Evolutionary conservation across 1,140 invertebrate species (phyloP), one percentile per base, ranked within the genome.

Genomic region (Habropoda laboriosa): DNA sequence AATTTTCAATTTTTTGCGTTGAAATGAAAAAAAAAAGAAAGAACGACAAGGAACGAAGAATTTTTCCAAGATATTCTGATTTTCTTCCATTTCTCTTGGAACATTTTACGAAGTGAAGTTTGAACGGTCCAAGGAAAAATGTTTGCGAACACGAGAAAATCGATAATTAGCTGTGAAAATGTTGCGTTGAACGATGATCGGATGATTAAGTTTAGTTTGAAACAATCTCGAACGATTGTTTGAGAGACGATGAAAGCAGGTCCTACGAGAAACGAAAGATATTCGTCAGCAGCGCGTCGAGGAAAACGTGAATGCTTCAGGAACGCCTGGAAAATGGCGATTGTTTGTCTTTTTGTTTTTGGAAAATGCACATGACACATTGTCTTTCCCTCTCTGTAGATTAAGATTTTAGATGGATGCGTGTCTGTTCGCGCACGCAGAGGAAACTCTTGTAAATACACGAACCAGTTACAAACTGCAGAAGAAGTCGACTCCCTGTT

Each of bases 381-480:
- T 38, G 2, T 16, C 24, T 57, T 13, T 76, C 38, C 38, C 63
- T 47, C 38, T 7, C n/a, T n/a, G n/a, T n/a, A n/a, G 47, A 45
- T 32, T 27, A 24, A 51, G 24, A 55, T 53, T 51, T 80, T 61
- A 81, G 82, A 80, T 76, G 13, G 71, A 32, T 35, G 61, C 80
- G 75, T 57, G 57, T 38, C 79, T 21, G 35, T 45, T 58, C 71
- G 58, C 70, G 45, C 55, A 68, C 82, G 49, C 66, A 45, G 57
- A 71, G 58, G 60, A 74, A 51, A 38, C 40, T 75, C 49, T 60
- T 85, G 83, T 85, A 84, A 83, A 85, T 85, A 85, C 66, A 80
- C 53, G 64, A 70, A 58, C 60, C 70, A 82, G 73, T 63, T 64
- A 73, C 74, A 61, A 64, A 67, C 51, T 40, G 32, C 42, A 68